These are phyloP conservation scores for Trachymyrmex septentrionalis DNA, from an alignment of 1,140 invertebrate genomes.

Conservation along the genomic window DNA sequence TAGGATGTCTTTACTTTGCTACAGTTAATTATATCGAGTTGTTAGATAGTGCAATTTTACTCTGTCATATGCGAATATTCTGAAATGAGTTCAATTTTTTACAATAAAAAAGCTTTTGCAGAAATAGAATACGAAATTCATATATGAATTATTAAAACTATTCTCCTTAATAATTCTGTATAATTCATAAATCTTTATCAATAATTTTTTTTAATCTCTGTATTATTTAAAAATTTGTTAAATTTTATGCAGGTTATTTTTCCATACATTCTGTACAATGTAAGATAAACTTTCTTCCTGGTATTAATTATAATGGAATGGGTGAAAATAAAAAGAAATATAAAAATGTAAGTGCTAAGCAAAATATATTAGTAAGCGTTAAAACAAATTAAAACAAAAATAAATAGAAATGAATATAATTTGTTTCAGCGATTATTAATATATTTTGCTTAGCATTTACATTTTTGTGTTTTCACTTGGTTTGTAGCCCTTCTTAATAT, in stretches of 20 bases:
- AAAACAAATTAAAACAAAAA: too few species aligned
- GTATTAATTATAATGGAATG: background rate
- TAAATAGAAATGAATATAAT: too few species aligned
- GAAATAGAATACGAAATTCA: background rate
- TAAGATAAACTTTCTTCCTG: background rate
- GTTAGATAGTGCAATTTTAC: background rate
- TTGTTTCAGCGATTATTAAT: too few species aligned
- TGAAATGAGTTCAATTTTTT: background rate
- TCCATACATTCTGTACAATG: background rate
- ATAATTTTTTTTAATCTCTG: background rate
- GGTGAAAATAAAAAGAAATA: too few species aligned
- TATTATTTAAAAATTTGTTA: background rate
- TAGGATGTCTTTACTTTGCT: background rate
- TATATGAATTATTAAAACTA: background rate
- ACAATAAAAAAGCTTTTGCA: conserved; percentile 16
- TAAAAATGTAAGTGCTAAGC: too few species aligned
- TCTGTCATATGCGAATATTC: background rate
- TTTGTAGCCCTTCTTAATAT: too few species aligned
- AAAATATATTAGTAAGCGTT: too few species aligned
- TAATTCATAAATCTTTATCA: background rate
- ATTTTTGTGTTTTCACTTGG: too few species aligned
- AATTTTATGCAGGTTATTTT: background rate
- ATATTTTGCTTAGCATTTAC: too few species aligned
- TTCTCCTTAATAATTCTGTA: background rate
- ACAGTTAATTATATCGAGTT: background rate